phyloP scores from a whole-genome alignment of 2,888 invertebrate species.

The Clitarchus hookeri region DNA sequence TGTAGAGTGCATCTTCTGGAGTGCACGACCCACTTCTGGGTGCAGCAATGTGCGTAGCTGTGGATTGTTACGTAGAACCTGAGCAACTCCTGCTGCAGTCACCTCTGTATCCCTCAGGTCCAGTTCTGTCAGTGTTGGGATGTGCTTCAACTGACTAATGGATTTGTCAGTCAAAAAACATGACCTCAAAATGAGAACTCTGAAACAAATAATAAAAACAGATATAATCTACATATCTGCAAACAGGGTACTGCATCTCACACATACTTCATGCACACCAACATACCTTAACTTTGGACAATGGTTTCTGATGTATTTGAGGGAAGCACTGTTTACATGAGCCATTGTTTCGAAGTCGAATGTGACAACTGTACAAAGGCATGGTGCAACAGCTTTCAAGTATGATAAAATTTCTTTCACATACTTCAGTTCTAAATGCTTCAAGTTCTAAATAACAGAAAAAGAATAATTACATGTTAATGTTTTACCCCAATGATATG shows the following conservation, averaged over 20 bases:
- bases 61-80: slow-evolving; percentile 41
- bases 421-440: slow-evolving; percentile 42
- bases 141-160: slow-evolving; percentile 39
- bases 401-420: slow-evolving; percentile 40
- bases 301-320: slow-evolving; percentile 42
- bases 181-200: slow-evolving; percentile 40
- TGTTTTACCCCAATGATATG: no score
- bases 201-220: slow-evolving; percentile 29
- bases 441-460: slow-evolving; percentile 39
- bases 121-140: slow-evolving; percentile 40
- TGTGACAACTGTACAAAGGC: slow-evolving; percentile 38
- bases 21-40: slow-evolving; percentile 41
- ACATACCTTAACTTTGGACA: slow-evolving; percentile 42
- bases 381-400: slow-evolving; percentile 42
- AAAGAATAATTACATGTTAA: not conserved
- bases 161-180: slow-evolving; percentile 44
- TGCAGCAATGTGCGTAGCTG: slow-evolving; percentile 42
- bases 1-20: slow-evolving; percentile 40
- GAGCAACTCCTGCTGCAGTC: slow-evolving; percentile 39
- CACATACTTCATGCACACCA: not conserved
- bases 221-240: not conserved
- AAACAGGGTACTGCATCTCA: not conserved
- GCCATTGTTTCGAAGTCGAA: slow-evolving; percentile 40
- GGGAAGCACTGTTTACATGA: slow-evolving; percentile 38
- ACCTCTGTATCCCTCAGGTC: slow-evolving; percentile 44